Conservation (phyloP, 2,888 invertebrate genomes). For the Drosophila vallismaia region DNA sequence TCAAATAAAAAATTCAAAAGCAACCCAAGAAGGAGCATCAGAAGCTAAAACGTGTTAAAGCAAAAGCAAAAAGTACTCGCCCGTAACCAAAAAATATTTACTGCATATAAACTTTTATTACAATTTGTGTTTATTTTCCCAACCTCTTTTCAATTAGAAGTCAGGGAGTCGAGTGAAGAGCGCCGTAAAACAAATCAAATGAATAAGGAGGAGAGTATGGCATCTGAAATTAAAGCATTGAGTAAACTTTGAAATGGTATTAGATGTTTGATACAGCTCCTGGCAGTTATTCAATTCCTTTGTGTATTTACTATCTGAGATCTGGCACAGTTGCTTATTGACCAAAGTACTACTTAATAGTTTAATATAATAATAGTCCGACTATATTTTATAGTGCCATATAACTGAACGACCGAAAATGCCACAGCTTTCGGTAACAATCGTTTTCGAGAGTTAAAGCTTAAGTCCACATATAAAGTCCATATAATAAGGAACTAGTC, state of each 20-base stretch:
- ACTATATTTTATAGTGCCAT: no score
- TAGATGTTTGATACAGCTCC: neutral
- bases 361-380: no score
- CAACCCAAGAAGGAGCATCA: conserved; percentile 19
- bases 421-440: no score
- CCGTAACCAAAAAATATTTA: conserved; percentile 72
- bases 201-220: conserved; percentile 6
- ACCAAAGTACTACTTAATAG: no score
- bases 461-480: no score
- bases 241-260: neutral
- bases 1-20: conserved; percentile 75
- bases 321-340: no score
- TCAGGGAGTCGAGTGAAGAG: conserved; percentile 43
- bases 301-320: no score
- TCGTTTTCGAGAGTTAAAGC: no score
- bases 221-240: conserved; percentile 4
- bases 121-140: conserved; percentile 73
- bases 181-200: conserved; percentile 58
- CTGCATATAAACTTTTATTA: conserved; percentile 82
- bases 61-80: conserved; percentile 28
- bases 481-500: no score
- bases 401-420: no score
- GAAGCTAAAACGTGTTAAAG: conserved; percentile 12
- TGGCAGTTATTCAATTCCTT: no score
- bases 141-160: conserved; percentile 74